Evolutionary conservation across 2,888 invertebrate genomes (phyloP).

Genomic region (Ditula angustiorana): DNA sequence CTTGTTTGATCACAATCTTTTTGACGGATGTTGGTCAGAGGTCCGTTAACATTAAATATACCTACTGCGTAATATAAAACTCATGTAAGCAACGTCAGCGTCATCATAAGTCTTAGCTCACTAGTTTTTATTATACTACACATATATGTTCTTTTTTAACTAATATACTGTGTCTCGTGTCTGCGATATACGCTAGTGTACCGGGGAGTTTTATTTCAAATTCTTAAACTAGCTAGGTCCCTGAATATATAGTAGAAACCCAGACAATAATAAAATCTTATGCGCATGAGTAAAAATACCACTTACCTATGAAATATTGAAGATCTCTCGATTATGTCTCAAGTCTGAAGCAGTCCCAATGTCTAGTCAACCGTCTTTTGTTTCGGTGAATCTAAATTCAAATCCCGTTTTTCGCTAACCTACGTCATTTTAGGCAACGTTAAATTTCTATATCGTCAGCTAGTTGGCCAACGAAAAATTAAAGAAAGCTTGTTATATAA

Average conservation of each 20-base stretch:
- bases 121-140: not conserved
- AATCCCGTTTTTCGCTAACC: not conserved
- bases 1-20: too few relatives aligned
- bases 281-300: not conserved
- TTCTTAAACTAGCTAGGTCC: not conserved
- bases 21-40: too few relatives aligned
- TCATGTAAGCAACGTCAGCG: not conserved
- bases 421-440: not conserved
- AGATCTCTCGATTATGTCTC: not conserved
- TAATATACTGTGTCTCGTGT: too few relatives aligned
- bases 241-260: not conserved
- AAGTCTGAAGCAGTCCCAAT: not conserved
- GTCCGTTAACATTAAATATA: too few relatives aligned
- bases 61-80: not conserved
- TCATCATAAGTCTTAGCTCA: not conserved
- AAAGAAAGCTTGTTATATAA: too few relatives aligned
- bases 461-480: not conserved
- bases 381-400: slow-evolving; percentile 10
- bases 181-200: not conserved
- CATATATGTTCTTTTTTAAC: too few relatives aligned
- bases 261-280: not conserved
- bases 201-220: not conserved
- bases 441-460: not conserved
- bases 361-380: slow-evolving; percentile 2
- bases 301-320: not conserved